Evolutionary conservation across 2,113 vertebrate genomes (phyloP).

Genomic region (Platysteira castanea): DNA sequence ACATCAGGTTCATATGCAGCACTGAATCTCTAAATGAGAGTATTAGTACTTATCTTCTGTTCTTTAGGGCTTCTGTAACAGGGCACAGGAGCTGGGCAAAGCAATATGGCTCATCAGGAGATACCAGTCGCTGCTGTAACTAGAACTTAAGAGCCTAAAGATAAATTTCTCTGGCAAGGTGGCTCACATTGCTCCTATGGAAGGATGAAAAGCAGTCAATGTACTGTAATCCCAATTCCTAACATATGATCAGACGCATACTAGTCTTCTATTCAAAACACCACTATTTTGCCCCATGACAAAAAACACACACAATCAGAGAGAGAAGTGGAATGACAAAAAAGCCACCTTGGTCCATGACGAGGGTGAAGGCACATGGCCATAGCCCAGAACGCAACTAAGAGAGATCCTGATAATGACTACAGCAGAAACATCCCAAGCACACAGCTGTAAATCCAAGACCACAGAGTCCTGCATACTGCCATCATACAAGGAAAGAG

Average conservation of each 20-base stretch:
- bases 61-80: neutral
- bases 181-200: neutral
- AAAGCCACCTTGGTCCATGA: neutral
- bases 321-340: neutral
- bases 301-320: neutral
- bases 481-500: neutral
- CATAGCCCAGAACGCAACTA: rapidly evolving
- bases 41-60: neutral
- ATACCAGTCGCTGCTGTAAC: neutral
- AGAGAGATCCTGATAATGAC: neutral
- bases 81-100: neutral
- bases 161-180: neutral
- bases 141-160: neutral
- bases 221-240: neutral
- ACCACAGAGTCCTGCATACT: neutral
- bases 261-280: neutral
- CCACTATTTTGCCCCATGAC: neutral
- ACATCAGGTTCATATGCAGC: neutral
- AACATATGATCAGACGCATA: neutral
- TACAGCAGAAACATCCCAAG: neutral
- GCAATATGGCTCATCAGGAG: neutral
- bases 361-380: neutral
- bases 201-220: neutral
- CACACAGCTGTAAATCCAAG: rapidly evolving
- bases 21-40: neutral